Evolutionary conservation across 2,888 invertebrate species (phyloP).

Genomic region (Lithophane ornitopus): DNA sequence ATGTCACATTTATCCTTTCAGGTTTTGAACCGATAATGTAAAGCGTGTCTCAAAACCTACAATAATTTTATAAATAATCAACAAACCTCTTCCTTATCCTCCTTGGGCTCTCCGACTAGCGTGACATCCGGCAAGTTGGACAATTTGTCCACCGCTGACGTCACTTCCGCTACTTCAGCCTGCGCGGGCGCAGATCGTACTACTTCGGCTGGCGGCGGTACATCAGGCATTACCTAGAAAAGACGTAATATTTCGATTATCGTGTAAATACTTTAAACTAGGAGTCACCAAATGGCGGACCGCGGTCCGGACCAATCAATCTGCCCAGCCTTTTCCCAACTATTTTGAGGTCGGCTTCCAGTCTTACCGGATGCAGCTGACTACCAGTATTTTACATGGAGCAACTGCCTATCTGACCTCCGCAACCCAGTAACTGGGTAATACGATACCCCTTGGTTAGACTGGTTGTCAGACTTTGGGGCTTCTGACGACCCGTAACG

Average conservation of each 20-base stretch:
- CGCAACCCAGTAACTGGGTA: too few species aligned
- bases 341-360: too few species aligned
- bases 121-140: conserved; percentile 84
- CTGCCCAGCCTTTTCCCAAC: too few species aligned
- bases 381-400: too few species aligned
- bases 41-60: not conserved
- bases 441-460: too few species aligned
- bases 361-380: too few species aligned
- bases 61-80: not conserved
- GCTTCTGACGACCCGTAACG: too few species aligned
- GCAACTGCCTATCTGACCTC: too few species aligned
- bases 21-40: not conserved
- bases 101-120: conserved; percentile 80
- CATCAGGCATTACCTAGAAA: conserved; percentile 33
- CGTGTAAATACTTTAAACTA: not conserved
- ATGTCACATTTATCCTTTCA: not conserved
- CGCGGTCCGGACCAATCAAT: too few species aligned
- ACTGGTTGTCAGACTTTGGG: too few species aligned
- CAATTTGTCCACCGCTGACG: conserved; percentile 46
- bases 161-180: conserved; percentile 35
- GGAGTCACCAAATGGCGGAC: too few species aligned
- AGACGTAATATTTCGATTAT: not conserved
- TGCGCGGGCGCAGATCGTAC: conserved; percentile 32
- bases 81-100: conserved; percentile 79
- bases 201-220: conserved; percentile 18